These are phyloP conservation scores for Pantherophis alleghaniensis DNA, from an alignment of 2,797 vertebrate species.

Conservation along the genomic window DNA sequence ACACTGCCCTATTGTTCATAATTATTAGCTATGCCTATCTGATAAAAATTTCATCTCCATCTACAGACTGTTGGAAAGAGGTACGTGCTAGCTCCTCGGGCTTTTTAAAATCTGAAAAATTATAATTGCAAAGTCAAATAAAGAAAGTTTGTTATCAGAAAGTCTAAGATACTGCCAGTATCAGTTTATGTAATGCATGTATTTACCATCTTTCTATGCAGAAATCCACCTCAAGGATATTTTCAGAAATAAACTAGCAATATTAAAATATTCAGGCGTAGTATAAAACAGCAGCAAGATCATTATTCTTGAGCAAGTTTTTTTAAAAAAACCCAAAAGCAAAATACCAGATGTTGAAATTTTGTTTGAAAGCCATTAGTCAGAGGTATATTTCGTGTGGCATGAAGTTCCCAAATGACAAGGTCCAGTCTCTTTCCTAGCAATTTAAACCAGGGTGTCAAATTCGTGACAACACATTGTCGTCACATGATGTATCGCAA, in stretches of 20 bases:
- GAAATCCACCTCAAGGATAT: not conserved
- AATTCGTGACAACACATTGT: too few relatives aligned
- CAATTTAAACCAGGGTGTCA: not conserved
- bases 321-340: not conserved
- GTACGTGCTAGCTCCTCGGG: not conserved
- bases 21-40: conserved; percentile 23
- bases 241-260: not conserved
- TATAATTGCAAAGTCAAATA: not conserved
- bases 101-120: not conserved
- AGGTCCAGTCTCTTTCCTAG: not conserved
- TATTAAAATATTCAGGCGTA: not conserved
- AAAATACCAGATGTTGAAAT: not conserved
- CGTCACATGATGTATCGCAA: too few relatives aligned
- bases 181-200: not conserved
- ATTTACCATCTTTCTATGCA: not conserved
- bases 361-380: not conserved
- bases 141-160: not conserved
- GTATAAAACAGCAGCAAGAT: not conserved
- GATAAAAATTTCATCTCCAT: conserved; percentile 48
- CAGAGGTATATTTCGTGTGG: not conserved
- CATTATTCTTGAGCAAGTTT: not conserved
- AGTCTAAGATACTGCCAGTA: not conserved
- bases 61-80: conserved; percentile 43
- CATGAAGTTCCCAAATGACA: not conserved
- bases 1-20: not conserved